Base-by-base conservation (phyloP, 2,113 vertebrate species). In the Erythrolamprus reginae region DNA sequence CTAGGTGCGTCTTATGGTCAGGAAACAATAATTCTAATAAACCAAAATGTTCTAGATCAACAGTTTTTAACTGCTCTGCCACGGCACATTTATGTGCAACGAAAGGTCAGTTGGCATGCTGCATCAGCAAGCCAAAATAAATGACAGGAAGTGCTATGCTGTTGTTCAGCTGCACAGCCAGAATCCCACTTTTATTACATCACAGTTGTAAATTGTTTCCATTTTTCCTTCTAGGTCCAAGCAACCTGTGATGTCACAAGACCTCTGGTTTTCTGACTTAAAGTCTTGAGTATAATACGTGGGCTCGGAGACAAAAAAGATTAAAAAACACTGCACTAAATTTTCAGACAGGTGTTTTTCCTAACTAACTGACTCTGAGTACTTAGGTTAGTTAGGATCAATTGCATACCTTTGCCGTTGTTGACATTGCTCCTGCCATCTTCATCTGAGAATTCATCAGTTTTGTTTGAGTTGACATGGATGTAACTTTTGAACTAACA, bases 401-500 rank as follows among this genome's bases (percentile, higher is more conserved):
- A 88, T 0, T n/a, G 85, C 96, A 97, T 96, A 99, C 98, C 97
- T 99, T 99, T 88, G 99, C 98, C 70, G 99, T 98, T 70, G 98
- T 97, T 94, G 99, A 98, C 98, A 99, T 99, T 85, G 99, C 99
- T 90, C 98, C 98, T 0, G 99, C 99, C 99, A 99, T 99, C 97
- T 99, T 99, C 98, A 99, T 99, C 95, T 99, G 99, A n/a, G 99
- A 99, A 96, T 98, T 99, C 99, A 99, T 99, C 94, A 99, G 96
- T 94, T 99, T 99, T 0, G 99, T 98, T 94, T 99, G 98, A 15
- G 98, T 98, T 0, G 98, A 98, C 99, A 99, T 99, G 90, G 98
- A 99, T 45, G 98, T 99, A 92, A 99, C 98, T 95, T 99, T 99
- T 55, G 99, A 99, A 96, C 99, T 99, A 86, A 99, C 99, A 1